These are phyloP conservation scores for Turdus rufiventris DNA, from an alignment of 2,113 vertebrate genomes.

Conservation along the genomic window DNA sequence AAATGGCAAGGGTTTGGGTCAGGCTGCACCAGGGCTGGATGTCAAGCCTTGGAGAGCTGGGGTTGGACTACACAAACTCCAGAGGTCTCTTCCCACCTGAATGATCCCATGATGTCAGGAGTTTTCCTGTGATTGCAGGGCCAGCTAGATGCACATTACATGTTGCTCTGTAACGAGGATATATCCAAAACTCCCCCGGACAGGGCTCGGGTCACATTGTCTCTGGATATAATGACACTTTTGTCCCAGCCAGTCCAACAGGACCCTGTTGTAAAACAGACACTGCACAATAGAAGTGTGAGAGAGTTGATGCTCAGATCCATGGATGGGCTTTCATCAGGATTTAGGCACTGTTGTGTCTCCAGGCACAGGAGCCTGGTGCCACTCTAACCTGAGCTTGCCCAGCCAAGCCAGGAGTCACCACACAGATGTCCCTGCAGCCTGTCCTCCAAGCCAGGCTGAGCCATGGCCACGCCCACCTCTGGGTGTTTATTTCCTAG, in stretches of 20 bases:
- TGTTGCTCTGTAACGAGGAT: background rate
- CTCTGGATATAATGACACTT: background rate
- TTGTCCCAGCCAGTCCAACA: background rate
- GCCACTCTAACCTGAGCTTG: background rate
- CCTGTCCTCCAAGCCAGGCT: background rate
- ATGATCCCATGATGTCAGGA: background rate
- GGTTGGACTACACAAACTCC: background rate
- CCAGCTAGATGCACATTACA: background rate
- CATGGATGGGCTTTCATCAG: background rate
- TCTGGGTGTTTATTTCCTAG: background rate
- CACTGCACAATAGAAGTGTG: rapidly evolving
- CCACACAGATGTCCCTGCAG: background rate
- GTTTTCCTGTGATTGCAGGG: background rate
- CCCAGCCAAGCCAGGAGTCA: background rate
- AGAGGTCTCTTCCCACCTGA: background rate
- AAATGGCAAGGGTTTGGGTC: background rate
- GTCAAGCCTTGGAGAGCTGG: background rate
- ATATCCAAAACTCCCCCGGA: background rate
- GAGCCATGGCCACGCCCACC: background rate
- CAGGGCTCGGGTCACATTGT: background rate
- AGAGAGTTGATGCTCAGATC: background rate
- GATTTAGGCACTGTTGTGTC: background rate
- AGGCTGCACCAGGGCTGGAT: background rate
- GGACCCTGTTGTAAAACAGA: background rate
- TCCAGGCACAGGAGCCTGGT: background rate